Conservation (phyloP, 2,797 vertebrate genomes). For the Oreochromis grahami region DNA sequence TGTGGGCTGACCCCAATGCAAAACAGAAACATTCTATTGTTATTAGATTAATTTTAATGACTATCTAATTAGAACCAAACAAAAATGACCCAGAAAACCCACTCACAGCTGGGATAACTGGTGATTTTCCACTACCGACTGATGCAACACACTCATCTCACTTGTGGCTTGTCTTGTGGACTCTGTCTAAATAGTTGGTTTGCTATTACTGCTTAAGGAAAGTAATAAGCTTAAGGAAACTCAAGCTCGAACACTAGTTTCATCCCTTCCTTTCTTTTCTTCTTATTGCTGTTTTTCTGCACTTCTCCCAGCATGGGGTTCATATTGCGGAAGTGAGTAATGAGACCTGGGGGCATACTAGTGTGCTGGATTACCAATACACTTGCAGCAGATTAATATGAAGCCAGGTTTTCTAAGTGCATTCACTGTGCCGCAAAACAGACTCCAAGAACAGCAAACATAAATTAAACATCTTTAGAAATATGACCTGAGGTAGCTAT, state of each 20-base stretch:
- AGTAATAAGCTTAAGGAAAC: background rate
- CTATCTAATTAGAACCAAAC: background rate
- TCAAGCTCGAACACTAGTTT: background rate
- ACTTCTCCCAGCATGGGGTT: slow-evolving; percentile 20
- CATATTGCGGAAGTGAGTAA: slow-evolving; percentile 44
- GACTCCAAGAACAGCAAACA: slow-evolving; percentile 45
- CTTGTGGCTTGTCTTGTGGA: background rate
- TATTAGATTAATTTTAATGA: background rate
- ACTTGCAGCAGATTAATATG: slow-evolving; percentile 43
- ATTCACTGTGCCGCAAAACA: slow-evolving; percentile 33
- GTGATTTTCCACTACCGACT: background rate
- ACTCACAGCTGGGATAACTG: background rate
- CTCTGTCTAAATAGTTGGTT: background rate
- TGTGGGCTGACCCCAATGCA: background rate
- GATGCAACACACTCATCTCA: background rate
- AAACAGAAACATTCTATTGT: background rate
- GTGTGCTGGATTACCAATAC: slow-evolving; percentile 41
- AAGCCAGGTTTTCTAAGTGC: slow-evolving; percentile 41
- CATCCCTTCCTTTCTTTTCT: background rate
- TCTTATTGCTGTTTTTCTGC: background rate
- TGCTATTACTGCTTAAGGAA: background rate
- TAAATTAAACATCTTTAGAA: slow-evolving; percentile 55
- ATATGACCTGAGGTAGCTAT: slow-evolving; percentile 41
- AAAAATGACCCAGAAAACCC: background rate
- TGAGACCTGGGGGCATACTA: slow-evolving; percentile 28